Evolutionary conservation across 2,888 invertebrate species (phyloP).

Genomic region (Crocallis elinguaria): DNA sequence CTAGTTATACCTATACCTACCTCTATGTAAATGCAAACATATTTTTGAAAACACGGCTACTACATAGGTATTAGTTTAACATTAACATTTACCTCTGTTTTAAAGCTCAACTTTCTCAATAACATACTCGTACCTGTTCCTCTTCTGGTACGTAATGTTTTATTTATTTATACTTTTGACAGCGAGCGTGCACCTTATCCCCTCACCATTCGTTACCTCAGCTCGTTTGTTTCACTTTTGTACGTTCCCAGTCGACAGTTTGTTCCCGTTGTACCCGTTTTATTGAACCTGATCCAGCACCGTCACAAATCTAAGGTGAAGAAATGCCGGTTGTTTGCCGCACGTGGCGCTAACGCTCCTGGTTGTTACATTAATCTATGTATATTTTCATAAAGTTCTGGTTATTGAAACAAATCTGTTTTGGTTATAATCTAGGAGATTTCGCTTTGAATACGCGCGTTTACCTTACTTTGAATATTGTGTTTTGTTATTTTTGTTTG

Average conservation of each 20-base stretch:
- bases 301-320: slow-evolving; percentile 61
- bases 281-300: slow-evolving; percentile 57
- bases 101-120: not conserved
- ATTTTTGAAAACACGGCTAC: not conserved
- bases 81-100: not conserved
- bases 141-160: not conserved
- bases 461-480: no score
- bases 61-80: not conserved
- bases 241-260: slow-evolving; percentile 56
- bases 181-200: slow-evolving; percentile 38
- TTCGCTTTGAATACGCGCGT: slow-evolving; percentile 14
- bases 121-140: not conserved
- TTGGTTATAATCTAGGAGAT: slow-evolving; percentile 16
- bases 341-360: slow-evolving; percentile 55
- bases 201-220: slow-evolving; percentile 52
- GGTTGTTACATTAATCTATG: slow-evolving; percentile 63
- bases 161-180: slow-evolving; percentile 32
- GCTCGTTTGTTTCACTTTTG: slow-evolving; percentile 60
- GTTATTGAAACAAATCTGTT: slow-evolving; percentile 59
- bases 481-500: no score
- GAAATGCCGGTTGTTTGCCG: slow-evolving; percentile 60
- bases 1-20: no score
- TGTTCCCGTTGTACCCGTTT: slow-evolving; percentile 46
- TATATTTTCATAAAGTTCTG: slow-evolving; percentile 69
- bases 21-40: no score